Evolutionary conservation across 2,888 invertebrate species (phyloP).

Genomic region (Chloroclystis v-ata): DNA sequence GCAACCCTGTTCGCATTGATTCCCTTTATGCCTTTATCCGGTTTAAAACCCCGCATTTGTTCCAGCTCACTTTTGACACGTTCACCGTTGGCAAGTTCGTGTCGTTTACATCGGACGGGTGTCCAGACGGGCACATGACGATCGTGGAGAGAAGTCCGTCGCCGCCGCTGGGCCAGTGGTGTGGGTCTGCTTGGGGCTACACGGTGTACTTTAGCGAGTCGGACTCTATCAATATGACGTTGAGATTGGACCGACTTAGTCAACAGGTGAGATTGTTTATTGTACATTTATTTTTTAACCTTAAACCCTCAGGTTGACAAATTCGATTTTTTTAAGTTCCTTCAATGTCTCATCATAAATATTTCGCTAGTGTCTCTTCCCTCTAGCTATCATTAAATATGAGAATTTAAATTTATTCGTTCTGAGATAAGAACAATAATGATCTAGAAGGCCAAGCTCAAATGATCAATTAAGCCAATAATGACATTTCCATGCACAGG

Average conservation of each 20-base stretch:
- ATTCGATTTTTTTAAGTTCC: too few species aligned
- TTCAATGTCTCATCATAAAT: too few species aligned
- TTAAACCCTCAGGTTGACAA: too few species aligned
- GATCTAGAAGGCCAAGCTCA: too few species aligned
- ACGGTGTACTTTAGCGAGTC: slow-evolving; percentile 92
- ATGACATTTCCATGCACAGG: background rate
- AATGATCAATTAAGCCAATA: too few species aligned
- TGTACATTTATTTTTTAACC: too few species aligned
- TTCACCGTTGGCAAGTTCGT: slow-evolving; percentile 89
- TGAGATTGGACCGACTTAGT: slow-evolving; percentile 82
- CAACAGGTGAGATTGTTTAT: slow-evolving; percentile 79
- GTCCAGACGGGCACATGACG: slow-evolving; percentile 89
- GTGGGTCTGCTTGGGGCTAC: slow-evolving; percentile 90
- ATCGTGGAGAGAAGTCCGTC: slow-evolving; percentile 85
- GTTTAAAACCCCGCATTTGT: slow-evolving; percentile 19
- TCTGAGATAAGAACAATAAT: too few species aligned
- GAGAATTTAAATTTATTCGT: too few species aligned
- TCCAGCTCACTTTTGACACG: slow-evolving; percentile 90
- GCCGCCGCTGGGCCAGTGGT: slow-evolving; percentile 87
- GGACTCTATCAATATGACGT: slow-evolving; percentile 85
- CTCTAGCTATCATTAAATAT: too few species aligned
- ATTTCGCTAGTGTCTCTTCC: too few species aligned
- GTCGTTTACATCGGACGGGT: slow-evolving; percentile 86
- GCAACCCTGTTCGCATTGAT: too few species aligned
- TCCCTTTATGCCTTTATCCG: too few species aligned